Conservation (phyloP, 2,113 vertebrate genomes). For the Gymnocephalus cernua region DNA sequence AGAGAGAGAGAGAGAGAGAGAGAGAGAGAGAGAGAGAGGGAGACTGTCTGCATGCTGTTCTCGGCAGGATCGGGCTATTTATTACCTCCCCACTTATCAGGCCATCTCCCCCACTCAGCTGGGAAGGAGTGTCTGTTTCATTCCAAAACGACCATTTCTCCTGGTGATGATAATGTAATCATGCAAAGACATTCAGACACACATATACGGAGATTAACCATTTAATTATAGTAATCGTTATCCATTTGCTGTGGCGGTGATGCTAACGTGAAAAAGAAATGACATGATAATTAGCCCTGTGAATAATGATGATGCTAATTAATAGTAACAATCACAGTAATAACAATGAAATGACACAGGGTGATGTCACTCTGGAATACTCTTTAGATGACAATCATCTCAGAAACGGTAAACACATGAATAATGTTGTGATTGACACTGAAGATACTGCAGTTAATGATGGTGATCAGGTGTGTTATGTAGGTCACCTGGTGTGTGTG, state of each 20-base stretch:
- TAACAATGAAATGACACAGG: constrained; percentile 6
- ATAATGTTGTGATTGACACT: constrained; percentile 28
- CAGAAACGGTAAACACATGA: constrained; percentile 5
- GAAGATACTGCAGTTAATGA: constrained; percentile 37
- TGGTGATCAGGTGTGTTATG: constrained; percentile 38
- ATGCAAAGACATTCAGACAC: constrained; percentile 12
- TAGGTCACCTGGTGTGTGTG: constrained; percentile 44
- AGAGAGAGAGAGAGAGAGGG: neutral
- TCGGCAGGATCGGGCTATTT: constrained; percentile 67
- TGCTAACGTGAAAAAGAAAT: constrained; percentile 37
- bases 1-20: no score
- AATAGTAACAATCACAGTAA: constrained; percentile 12
- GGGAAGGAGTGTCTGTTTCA: constrained; percentile 50
- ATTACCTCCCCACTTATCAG: constrained; percentile 75
- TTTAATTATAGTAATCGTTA: constrained; percentile 49
- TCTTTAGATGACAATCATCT: constrained; percentile 8
- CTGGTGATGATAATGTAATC: constrained; percentile 53
- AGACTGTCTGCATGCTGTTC: constrained; percentile 54
- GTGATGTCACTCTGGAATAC: constrained; percentile 28
- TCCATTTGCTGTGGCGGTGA: constrained; percentile 33
- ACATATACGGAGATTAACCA: constrained; percentile 1
- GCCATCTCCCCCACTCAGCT: constrained; percentile 57
- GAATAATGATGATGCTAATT: constrained; percentile 62
- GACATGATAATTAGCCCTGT: constrained; percentile 62
- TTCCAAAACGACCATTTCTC: constrained; percentile 50